A percentile compares a stretch with the other conserved stretches of the same genome.
phyloP scores from a whole-genome alignment of 2,797 vertebrate species.

The Premnoplex brunnescens region DNA sequence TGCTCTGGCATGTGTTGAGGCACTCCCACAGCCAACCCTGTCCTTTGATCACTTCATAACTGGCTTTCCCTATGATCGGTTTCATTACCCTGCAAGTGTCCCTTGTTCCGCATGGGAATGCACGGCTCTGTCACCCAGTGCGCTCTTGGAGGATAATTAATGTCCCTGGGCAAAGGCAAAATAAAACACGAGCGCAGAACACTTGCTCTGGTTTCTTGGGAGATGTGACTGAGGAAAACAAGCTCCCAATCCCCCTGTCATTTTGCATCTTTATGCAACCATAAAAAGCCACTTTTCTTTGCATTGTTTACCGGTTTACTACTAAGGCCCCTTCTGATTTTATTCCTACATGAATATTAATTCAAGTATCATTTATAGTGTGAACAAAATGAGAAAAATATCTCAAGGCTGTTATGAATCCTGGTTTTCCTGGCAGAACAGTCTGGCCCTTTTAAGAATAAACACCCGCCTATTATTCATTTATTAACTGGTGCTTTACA shows the following conservation, averaged over 20 bases:
- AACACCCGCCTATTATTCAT: background rate
- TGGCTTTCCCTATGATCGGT: background rate
- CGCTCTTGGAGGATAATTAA: background rate
- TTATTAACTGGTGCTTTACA: background rate
- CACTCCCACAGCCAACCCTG: background rate
- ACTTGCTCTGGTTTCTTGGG: background rate
- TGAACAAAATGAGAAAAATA: conserved; percentile 22
- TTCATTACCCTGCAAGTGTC: background rate
- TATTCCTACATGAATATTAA: conserved; percentile 27
- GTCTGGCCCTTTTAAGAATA: background rate
- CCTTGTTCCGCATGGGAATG: background rate
- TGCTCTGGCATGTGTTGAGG: background rate
- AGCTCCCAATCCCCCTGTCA: background rate
- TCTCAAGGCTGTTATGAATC: background rate
- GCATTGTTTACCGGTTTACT: background rate
- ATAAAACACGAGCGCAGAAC: background rate
- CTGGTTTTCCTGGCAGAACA: background rate
- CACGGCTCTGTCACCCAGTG: background rate
- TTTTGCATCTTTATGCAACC: background rate
- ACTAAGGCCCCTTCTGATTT: background rate
- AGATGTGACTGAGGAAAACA: background rate
- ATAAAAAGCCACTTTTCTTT: background rate
- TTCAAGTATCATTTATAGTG: background rate
- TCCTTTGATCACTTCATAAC: background rate
- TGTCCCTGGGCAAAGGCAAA: conserved; percentile 10